These are phyloP conservation scores for Rhodinocichla rosea DNA, from an alignment of 2,113 vertebrate genomes.

Conservation along the genomic window DNA sequence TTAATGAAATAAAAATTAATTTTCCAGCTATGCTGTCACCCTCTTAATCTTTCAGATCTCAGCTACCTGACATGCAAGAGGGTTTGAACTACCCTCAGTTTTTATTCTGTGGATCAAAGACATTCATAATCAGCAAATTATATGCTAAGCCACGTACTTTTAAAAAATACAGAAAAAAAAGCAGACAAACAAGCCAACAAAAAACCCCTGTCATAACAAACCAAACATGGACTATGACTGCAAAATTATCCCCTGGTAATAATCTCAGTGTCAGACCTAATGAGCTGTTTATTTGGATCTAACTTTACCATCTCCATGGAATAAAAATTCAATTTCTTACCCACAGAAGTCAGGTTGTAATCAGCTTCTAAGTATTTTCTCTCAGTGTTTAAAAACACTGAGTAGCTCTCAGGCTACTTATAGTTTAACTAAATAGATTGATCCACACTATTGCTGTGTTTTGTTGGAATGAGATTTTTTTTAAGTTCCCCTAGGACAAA, in stretches of 20 bases:
- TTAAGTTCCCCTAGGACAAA: neutral
- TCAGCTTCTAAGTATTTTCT: neutral
- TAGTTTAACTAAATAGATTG: neutral
- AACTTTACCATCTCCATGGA: neutral
- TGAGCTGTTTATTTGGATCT: neutral
- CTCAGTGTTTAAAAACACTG: neutral
- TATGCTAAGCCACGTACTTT: neutral
- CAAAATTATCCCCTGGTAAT: neutral
- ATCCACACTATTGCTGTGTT: neutral
- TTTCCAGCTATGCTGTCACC: neutral
- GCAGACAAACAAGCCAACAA: neutral
- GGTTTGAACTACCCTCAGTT: neutral
- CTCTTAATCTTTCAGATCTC: neutral
- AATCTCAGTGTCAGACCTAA: neutral
- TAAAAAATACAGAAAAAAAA: neutral
- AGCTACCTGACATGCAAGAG: neutral
- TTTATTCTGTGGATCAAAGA: neutral
- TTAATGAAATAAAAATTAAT: neutral
- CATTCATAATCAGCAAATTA: neutral
- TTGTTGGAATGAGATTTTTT: neutral
- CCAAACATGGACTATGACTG: neutral
- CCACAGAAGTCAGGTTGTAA: neutral
- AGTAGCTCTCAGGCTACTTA: neutral
- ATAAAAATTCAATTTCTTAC: neutral
- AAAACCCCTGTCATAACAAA: neutral